Evolutionary conservation across 2,888 invertebrate genomes (phyloP).

Genomic region (Phorcus lineatus): DNA sequence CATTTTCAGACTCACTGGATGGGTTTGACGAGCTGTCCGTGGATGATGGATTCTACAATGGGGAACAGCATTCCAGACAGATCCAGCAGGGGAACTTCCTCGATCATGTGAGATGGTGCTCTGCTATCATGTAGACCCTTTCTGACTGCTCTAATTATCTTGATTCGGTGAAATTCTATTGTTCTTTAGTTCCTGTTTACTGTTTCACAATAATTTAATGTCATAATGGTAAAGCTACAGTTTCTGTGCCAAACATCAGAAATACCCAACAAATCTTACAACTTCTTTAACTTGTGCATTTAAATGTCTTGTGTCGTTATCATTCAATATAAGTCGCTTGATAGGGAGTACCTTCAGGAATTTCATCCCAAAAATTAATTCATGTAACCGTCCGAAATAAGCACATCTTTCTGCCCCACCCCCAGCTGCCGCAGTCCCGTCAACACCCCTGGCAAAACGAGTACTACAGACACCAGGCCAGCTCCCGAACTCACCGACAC

Average conservation of each 20-base stretch:
- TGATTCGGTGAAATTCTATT: too few relatives aligned
- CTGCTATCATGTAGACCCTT: not conserved
- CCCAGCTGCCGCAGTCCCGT: constrained; percentile 56
- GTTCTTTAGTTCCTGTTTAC: too few relatives aligned
- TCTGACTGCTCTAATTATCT: not conserved
- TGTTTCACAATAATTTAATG: too few relatives aligned
- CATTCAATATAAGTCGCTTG: too few relatives aligned
- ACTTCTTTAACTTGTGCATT: too few relatives aligned
- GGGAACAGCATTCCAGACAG: not conserved
- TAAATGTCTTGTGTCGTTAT: too few relatives aligned
- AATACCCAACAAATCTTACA: too few relatives aligned
- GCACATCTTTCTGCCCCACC: not conserved
- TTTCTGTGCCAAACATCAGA: too few relatives aligned
- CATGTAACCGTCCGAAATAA: not conserved
- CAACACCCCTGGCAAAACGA: constrained; percentile 65
- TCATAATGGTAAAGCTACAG: too few relatives aligned
- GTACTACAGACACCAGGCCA: constrained; percentile 32
- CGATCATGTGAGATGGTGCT: not conserved
- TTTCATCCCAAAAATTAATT: too few relatives aligned
- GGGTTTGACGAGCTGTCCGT: constrained; percentile 36
- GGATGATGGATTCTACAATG: constrained; percentile 30
- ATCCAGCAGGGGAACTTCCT: not conserved
- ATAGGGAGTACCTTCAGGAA: too few relatives aligned
- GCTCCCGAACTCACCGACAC: not conserved
- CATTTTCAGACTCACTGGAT: constrained; percentile 40